Evolutionary conservation across 2,797 vertebrate species (phyloP).

Genomic region (Gastrophryne carolinensis): DNA sequence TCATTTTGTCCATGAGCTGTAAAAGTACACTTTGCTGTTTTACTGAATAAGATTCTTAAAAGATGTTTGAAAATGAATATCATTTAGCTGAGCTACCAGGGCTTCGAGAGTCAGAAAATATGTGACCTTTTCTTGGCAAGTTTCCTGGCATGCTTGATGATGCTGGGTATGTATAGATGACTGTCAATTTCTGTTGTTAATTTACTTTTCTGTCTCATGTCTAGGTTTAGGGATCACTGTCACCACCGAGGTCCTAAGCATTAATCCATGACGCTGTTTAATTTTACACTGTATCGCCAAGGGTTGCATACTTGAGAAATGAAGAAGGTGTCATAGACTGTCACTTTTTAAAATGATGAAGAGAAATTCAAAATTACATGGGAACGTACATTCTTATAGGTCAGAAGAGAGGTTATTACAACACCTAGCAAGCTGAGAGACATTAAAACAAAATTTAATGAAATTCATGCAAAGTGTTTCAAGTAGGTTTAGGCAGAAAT

Average conservation of each 20-base stretch:
- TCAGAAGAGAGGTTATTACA: constrained; percentile 60
- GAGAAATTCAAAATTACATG: constrained; percentile 53
- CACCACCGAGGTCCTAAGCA: constrained; percentile 58
- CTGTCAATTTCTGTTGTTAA: constrained; percentile 84
- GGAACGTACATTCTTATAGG: constrained; percentile 55
- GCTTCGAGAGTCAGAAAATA: constrained; percentile 57
- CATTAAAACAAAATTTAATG: constrained; percentile 53
- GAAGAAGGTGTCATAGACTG: constrained; percentile 39
- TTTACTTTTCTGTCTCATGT: constrained; percentile 66
- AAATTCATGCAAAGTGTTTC: constrained; percentile 48
- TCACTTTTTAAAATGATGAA: constrained; percentile 55
- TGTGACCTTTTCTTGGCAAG: constrained; percentile 75
- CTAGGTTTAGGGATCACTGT: constrained; percentile 63
- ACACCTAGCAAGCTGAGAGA: constrained; percentile 51
- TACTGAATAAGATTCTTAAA: constrained; percentile 61
- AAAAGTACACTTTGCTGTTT: constrained; percentile 58
- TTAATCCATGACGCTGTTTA: constrained; percentile 60
- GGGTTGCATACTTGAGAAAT: constrained; percentile 51
- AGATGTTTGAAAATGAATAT: constrained; percentile 69
- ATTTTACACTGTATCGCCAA: constrained; percentile 58
- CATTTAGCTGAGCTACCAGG: constrained; percentile 65
- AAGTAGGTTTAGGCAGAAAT: constrained; percentile 18
- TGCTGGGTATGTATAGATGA: constrained; percentile 73
- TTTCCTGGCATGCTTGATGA: constrained; percentile 74
- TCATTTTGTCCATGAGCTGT: constrained; percentile 74